phyloP scores from a whole-genome alignment of 2,888 invertebrate species.

The Rhopalosiphum nymphaeae region DNA sequence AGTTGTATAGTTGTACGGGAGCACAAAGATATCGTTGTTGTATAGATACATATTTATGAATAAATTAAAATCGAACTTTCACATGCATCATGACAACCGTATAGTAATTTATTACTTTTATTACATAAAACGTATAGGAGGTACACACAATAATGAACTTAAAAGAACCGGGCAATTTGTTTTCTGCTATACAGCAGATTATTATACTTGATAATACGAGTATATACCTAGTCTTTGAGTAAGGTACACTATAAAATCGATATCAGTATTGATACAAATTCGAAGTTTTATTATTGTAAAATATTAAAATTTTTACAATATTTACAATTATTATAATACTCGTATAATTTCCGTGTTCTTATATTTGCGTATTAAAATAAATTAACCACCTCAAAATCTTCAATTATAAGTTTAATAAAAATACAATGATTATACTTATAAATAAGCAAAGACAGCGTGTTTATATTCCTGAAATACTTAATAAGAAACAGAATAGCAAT shows the following conservation, averaged over 20 bases:
- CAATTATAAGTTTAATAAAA: neutral
- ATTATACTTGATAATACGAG: neutral
- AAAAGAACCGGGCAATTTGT: neutral
- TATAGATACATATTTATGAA: neutral
- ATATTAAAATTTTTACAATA: neutral
- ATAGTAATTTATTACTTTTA: neutral
- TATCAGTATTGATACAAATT: neutral
- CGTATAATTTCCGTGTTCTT: neutral
- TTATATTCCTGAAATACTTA: neutral
- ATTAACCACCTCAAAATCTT: neutral
- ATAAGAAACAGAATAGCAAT: too few relatives aligned
- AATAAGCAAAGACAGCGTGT: neutral
- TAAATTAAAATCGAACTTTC: neutral
- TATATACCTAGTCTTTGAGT: neutral
- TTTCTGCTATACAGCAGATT: neutral
- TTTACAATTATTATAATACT: neutral
- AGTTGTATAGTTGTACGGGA: neutral
- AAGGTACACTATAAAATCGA: neutral
- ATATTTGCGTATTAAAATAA: neutral
- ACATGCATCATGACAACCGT: neutral
- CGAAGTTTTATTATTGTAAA: neutral
- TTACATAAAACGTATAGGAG: neutral
- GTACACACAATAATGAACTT: neutral
- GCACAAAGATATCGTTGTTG: neutral
- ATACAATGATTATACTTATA: neutral